phyloP scores from a whole-genome alignment of 1,140 invertebrate species.

The Trachymyrmex cornetzi region DNA sequence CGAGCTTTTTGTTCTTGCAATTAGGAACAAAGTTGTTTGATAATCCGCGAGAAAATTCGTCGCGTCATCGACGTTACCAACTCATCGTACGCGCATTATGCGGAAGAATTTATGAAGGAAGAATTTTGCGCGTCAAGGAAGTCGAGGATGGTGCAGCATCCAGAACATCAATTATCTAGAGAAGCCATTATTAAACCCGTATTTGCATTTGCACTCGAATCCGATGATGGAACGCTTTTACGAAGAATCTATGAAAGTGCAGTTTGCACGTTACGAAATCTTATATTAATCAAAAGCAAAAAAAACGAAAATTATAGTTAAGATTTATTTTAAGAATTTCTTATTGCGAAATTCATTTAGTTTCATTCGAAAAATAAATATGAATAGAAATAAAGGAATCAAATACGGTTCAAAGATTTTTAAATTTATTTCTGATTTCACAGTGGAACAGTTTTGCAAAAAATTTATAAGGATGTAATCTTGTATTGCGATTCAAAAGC shows the following conservation, averaged over 20 bases:
- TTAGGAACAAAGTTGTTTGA: constrained; percentile 55
- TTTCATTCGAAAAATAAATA: not conserved
- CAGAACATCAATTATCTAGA: constrained; percentile 14
- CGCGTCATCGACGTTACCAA: not conserved
- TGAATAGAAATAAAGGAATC: not conserved
- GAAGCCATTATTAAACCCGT: not conserved
- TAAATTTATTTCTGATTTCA: not conserved
- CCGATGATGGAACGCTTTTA: not conserved
- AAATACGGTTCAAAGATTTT: not conserved
- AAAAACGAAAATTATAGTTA: not conserved
- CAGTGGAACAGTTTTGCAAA: not conserved
- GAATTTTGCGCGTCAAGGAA: constrained; percentile 30
- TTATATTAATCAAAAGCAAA: too few relatives aligned
- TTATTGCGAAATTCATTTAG: not conserved
- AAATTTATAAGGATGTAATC: too few relatives aligned
- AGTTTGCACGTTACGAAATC: not conserved
- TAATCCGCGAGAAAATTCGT: not conserved
- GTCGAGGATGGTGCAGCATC: not conserved
- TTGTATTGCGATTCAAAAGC: too few relatives aligned
- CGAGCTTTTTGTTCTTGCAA: constrained; percentile 69
- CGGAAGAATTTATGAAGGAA: not conserved
- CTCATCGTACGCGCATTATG: constrained; percentile 10
- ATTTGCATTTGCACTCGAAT: constrained; percentile 26
- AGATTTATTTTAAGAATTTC: not conserved
- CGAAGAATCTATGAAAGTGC: not conserved